Percentiles rank a stretch among this genome's conserved stretches.
phyloP scores from a whole-genome alignment of 2,113 vertebrate genomes.

The Salminus brasiliensis region DNA sequence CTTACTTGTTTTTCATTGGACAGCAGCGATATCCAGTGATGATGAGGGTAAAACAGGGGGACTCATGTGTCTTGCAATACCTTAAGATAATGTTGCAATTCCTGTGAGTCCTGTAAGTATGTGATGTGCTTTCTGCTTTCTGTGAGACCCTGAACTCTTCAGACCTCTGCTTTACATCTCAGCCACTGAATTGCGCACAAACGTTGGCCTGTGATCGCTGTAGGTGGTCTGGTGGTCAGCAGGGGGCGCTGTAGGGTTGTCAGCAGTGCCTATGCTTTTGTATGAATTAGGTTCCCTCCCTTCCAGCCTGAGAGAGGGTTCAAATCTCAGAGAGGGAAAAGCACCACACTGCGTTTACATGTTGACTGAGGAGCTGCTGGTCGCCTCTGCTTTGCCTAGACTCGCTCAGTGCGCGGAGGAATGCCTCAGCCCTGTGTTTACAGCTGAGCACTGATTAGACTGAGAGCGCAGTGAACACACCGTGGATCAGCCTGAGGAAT shows the following conservation, averaged over 20 bases:
- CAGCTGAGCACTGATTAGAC: not conserved
- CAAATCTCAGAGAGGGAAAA: slow-evolving; percentile 74
- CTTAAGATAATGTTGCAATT: too few relatives aligned
- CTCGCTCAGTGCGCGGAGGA: not conserved
- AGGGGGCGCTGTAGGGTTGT: slow-evolving; percentile 30
- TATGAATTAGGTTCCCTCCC: not conserved
- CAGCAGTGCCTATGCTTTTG: not conserved
- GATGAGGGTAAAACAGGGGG: too few relatives aligned
- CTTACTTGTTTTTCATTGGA: too few relatives aligned
- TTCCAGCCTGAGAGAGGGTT: slow-evolving; percentile 48
- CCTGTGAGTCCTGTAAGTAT: too few relatives aligned
- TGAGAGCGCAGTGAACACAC: not conserved
- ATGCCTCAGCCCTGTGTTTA: not conserved
- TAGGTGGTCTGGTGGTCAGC: not conserved
- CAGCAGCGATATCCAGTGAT: too few relatives aligned
- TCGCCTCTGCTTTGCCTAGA: not conserved
- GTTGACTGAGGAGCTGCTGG: not conserved
- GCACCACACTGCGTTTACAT: slow-evolving; percentile 24
- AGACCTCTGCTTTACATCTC: too few relatives aligned
- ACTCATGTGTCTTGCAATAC: too few relatives aligned
- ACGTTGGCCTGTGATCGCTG: not conserved
- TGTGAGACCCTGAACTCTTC: too few relatives aligned
- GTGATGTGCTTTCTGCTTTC: too few relatives aligned
- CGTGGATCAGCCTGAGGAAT: slow-evolving; percentile 9
- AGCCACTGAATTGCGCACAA: too few relatives aligned